Conservation (phyloP, 2,113 vertebrate genomes). For the Alces alces region DNA sequence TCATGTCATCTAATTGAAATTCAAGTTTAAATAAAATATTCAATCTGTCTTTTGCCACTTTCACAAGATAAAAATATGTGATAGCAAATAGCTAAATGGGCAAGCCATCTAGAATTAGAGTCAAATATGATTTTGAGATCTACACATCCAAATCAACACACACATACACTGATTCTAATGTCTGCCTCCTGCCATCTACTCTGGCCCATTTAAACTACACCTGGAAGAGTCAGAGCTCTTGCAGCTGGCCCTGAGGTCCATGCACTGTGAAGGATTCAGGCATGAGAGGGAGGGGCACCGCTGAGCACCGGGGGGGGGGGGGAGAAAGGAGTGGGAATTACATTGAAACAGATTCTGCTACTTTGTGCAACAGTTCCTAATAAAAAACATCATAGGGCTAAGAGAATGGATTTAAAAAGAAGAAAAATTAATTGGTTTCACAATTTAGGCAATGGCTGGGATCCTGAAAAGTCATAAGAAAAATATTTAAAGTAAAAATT, state of each 20-base stretch:
- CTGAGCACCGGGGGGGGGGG: background rate
- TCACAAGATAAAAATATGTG: background rate
- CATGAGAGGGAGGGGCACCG: too few relatives aligned
- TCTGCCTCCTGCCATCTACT: background rate
- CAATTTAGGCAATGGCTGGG: background rate
- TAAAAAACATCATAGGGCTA: background rate
- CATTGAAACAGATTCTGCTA: background rate
- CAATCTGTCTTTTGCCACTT: background rate
- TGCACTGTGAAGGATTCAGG: background rate
- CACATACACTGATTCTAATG: background rate
- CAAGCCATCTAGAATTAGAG: background rate
- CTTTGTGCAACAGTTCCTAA: background rate
- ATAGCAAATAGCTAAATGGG: background rate
- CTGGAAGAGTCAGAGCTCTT: background rate
- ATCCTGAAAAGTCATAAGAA: background rate
- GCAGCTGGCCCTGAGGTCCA: background rate
- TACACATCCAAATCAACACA: background rate
- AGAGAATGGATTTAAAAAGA: background rate
- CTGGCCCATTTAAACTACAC: background rate
- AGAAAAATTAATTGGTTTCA: background rate
- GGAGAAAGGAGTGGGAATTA: background rate
- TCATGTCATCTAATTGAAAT: background rate
- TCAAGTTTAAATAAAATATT: slow-evolving; percentile 2
- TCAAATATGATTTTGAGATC: background rate
- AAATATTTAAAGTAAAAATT: slow-evolving; percentile 10